Base-by-base conservation (phyloP, 2,797 vertebrate genomes). In the Botia kubotai region DNA sequence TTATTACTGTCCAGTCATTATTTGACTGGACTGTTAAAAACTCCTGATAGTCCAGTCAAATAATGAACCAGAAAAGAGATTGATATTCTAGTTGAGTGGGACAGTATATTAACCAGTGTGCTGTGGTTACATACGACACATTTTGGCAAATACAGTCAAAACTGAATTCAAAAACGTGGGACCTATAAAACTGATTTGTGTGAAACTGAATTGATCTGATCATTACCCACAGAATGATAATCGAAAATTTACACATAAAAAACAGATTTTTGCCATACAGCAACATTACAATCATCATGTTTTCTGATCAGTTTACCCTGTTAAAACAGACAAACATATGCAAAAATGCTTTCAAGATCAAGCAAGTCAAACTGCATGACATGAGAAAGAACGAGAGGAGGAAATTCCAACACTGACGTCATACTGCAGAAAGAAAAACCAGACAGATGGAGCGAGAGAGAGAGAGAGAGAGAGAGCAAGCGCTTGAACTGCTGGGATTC, bases 401-500 rank as follows among this genome's bases (percentile, higher is more conserved):
- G 84, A 84, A 85, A 84, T 81, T 84, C 86, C 86, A 84, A 72
- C 33, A 63, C 29, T 87, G 86, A 87, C 79, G 83, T 87, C 86
- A 87, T 85, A 87, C 86, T 87, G 86, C 86, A 87, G 87, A 85
- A 82, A 84, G 79, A 62, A 16, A 43, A 63, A 48, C 50, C 43
- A 39, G 75, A 48, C 21, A 62, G 73, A 67, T 58, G 43, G 65
- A 33, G 46, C 72, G 82, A 82, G 80, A 75, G 74, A 87, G 82
- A 75, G 79, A 83, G 77, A 72, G 85, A 83, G 77, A 73, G 82
- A 33, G 33, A 33, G 33, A 33, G 33, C 3, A 5, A 33, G 33
- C 6, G 36, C 89, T 90, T 91, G 84, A 62, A 68, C 87, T 78
- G 87, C 83, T 90, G 91, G 92, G 91, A 93, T 90, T 94, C 91